Evolutionary conservation across 2,888 invertebrate genomes (phyloP), one percentile per base, ranked within the genome.

Genomic region (Notodonta dromedarius): DNA sequence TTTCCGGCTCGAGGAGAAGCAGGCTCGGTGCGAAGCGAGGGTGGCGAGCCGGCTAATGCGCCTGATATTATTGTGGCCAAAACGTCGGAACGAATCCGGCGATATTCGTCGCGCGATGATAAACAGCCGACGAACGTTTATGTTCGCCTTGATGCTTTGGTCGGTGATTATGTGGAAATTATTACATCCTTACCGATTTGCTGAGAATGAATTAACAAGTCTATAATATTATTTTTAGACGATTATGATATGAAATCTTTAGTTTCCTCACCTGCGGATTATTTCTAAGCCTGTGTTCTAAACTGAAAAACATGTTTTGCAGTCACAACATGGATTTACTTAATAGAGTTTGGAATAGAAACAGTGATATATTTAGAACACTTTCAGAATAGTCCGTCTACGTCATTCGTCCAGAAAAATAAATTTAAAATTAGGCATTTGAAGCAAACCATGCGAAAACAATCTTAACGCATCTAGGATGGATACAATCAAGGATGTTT

Each of bases 31-130:
- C 71, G 79, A 79, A 78, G 71, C 77, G 83, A 77, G 89, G 89
- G 87, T 80, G 85, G 80, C 75, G 82, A 80, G 74, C 77, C 85
- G 85, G 71, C 76, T 89, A 87, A 90, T 87, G 84, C 79, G 78
- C 77, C 75, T 79, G 77, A 84, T 85, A 81, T 83, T 88, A 86
- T 84, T 82, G 84, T 79, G 80, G 80, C 78, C 78, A 82, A 88
- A 88, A 84, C 75, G 84, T 80, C 80, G 84, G 83, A 83, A 85
- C 78, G 78, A 85, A 85, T 86, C 80, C 69, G 69, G 66, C 75
- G 77, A 77, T 78, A 78, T 79, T 82, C 71, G 72, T 67, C 63
- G 71, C 68, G 65, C 71, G 76, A 78, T 75, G 73, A 81, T 82
- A 83, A 79, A 74, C 70, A 66, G 55, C 62, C 40, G 60, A 70